A percentile compares a stretch with the other conserved stretches of the same genome.
Evolutionary conservation across 2,888 invertebrate species (phyloP).

Genomic region (Lapara coniferarum): DNA sequence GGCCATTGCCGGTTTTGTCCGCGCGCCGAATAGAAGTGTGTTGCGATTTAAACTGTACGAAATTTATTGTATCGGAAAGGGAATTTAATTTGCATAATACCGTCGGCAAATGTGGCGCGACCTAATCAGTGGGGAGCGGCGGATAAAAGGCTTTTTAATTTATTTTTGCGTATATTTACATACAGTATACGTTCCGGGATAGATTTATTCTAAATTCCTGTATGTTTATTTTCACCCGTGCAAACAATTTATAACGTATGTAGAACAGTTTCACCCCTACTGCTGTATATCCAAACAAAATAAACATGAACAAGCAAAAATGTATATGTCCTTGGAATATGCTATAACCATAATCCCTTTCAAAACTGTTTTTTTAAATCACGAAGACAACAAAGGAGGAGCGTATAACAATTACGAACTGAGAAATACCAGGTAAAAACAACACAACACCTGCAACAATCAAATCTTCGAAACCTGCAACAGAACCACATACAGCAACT

Average conservation of each 20-base stretch:
- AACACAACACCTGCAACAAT: not conserved
- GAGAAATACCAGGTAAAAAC: not conserved
- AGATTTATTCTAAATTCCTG: not conserved
- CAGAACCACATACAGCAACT: slow-evolving; percentile 60
- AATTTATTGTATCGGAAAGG: slow-evolving; percentile 60
- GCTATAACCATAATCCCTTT: too few species aligned
- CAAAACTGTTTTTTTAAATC: too few species aligned
- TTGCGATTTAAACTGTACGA: slow-evolving; percentile 58
- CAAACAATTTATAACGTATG: not conserved
- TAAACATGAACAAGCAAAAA: too few species aligned
- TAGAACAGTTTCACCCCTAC: not conserved
- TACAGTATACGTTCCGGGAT: not conserved
- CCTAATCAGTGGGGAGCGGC: slow-evolving; percentile 10
- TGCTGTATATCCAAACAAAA: not conserved
- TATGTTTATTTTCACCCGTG: not conserved
- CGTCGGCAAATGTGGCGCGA: slow-evolving; percentile 34
- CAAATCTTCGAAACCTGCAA: slow-evolving; percentile 53
- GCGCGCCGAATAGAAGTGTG: slow-evolving; percentile 62
- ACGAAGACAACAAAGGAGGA: too few species aligned
- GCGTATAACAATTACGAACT: not conserved
- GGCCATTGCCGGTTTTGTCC: slow-evolving; percentile 57
- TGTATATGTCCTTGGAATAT: too few species aligned
- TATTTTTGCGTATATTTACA: slow-evolving; percentile 11
- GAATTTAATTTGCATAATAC: slow-evolving; percentile 57
- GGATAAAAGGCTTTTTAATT: slow-evolving; percentile 25